phyloP scores from a whole-genome alignment of 2,797 vertebrate genomes.

The Siniperca undulata region DNA sequence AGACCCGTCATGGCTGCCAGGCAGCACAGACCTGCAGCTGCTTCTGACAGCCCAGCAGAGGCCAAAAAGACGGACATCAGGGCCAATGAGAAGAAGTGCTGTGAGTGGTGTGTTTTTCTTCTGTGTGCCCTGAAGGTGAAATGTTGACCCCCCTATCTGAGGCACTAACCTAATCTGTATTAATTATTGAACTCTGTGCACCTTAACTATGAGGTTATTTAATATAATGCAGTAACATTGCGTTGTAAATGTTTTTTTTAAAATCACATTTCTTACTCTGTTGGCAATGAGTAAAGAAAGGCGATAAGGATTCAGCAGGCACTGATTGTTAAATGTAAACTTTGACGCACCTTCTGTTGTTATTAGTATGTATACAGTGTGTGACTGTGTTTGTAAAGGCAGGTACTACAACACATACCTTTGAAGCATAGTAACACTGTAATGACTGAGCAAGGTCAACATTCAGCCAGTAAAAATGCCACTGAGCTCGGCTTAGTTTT shows the following conservation, averaged over 20 bases:
- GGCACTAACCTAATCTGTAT: neutral
- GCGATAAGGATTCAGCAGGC: slow-evolving; percentile 8
- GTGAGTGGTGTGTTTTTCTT: slow-evolving; percentile 70
- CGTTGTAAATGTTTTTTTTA: neutral
- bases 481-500: neutral
- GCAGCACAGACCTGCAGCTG: slow-evolving; percentile 49
- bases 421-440: slow-evolving; percentile 1
- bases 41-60: slow-evolving; percentile 51
- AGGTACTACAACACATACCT: neutral
- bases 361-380: slow-evolving; percentile 13
- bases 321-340: slow-evolving; percentile 35
- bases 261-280: slow-evolving; percentile 1
- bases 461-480: slow-evolving; percentile 8
- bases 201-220: neutral
- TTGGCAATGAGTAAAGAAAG: neutral
- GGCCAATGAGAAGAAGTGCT: slow-evolving; percentile 82
- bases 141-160: slow-evolving; percentile 9
- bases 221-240: neutral
- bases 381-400: slow-evolving; percentile 12
- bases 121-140: slow-evolving; percentile 1
- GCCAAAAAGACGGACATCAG: slow-evolving; percentile 66
- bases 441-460: neutral
- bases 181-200: slow-evolving; percentile 6
- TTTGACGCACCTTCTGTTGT: slow-evolving; percentile 7
- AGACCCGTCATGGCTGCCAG: slow-evolving; percentile 65